Conservation (phyloP, 2,888 invertebrate species). For the Lasioglossum leucozonium region DNA sequence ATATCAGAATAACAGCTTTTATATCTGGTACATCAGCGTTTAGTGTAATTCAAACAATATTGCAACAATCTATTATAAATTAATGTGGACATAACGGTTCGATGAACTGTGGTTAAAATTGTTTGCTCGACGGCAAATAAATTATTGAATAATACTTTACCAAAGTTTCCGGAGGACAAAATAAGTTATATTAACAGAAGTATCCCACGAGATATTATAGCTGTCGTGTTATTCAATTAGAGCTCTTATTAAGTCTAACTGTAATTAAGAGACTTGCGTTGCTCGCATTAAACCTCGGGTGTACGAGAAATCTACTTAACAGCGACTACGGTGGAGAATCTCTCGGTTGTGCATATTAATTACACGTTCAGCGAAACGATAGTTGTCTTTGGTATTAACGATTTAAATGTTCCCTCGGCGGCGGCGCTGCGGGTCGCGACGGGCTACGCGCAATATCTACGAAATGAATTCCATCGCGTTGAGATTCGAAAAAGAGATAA, state of each 20-base stretch:
- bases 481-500: constrained; percentile 32
- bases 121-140: neutral
- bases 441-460: constrained; percentile 16
- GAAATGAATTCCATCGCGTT: neutral
- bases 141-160: neutral
- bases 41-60: neutral
- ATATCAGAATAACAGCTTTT: neutral
- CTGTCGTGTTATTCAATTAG: constrained; percentile 29
- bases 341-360: constrained; percentile 26
- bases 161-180: neutral
- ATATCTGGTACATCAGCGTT: neutral
- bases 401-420: constrained; percentile 9
- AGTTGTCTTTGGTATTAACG: constrained; percentile 20
- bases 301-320: constrained; percentile 35
- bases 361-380: constrained; percentile 7
- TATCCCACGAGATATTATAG: constrained; percentile 2
- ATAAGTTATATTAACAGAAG: constrained; percentile 2
- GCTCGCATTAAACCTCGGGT: constrained; percentile 20
- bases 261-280: constrained; percentile 39
- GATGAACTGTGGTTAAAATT: neutral
- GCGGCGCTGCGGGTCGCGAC: neutral
- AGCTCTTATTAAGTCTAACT: constrained; percentile 31
- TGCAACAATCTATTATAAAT: neutral
- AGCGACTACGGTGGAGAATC: neutral
- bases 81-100: neutral